These are phyloP conservation scores for Drosophila elegans DNA, from an alignment of 1,140 invertebrate species.

Conservation along the genomic window DNA sequence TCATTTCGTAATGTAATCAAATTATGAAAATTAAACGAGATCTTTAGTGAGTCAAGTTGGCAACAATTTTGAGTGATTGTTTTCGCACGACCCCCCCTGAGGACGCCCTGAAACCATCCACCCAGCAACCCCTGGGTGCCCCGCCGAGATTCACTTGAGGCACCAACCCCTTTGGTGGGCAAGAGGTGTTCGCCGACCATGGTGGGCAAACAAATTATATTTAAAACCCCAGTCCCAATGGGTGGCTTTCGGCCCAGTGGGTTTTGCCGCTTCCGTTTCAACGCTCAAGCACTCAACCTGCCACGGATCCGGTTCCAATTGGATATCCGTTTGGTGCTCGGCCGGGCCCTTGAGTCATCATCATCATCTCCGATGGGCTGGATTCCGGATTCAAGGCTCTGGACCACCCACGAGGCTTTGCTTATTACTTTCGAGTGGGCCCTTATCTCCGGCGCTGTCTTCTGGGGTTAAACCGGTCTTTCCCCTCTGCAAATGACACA, in stretches of 20 bases:
- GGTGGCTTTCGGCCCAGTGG: conserved; percentile 49
- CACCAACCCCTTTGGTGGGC: conserved; percentile 62
- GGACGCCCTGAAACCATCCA: conserved; percentile 3
- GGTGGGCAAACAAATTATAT: conserved; percentile 77
- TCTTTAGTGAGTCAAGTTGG: conserved; percentile 74
- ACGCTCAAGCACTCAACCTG: conserved; percentile 30
- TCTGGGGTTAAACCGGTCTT: conserved; percentile 40
- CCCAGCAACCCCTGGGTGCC: conserved; percentile 7
- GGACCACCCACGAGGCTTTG: conserved; percentile 72
- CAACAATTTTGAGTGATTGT: conserved; percentile 80
- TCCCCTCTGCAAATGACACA: conserved; percentile 63
- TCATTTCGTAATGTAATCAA: conserved; percentile 76
- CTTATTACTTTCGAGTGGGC: conserved; percentile 71
- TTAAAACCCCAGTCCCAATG: conserved; percentile 62
- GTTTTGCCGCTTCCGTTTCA: conserved; percentile 20
- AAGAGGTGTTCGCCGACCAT: conserved; percentile 4
- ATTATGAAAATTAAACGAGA: conserved; percentile 80
- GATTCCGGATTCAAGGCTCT: conserved; percentile 14
- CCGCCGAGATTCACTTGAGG: conserved; percentile 68
- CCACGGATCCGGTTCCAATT: conserved; percentile 65
- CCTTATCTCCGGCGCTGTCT: conserved; percentile 52
- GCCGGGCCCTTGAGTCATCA: conserved; percentile 45
- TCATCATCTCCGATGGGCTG: conserved; percentile 33
- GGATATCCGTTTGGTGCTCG: conserved; percentile 58
- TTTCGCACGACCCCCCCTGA: conserved; percentile 57